Evolutionary conservation across 2,113 vertebrate genomes (phyloP).

Genomic region (Xenopus laevis): DNA sequence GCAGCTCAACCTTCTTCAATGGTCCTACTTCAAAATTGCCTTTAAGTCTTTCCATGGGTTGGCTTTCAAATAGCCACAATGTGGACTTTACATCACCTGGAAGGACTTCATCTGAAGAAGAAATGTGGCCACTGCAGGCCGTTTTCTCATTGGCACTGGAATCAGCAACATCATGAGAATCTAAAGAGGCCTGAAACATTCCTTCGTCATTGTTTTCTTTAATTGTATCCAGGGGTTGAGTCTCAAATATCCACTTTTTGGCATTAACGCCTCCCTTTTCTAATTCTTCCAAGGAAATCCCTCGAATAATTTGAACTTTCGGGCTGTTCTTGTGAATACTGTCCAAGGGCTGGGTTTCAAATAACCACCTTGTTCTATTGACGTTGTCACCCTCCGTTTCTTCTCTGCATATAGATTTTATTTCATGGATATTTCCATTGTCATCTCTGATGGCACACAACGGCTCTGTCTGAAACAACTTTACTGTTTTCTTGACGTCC

Average conservation of each 20-base stretch:
- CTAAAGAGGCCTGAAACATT: constrained; percentile 70
- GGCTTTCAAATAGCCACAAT: constrained; percentile 90
- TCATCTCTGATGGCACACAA: constrained; percentile 85
- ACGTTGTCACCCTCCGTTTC: constrained; percentile 79
- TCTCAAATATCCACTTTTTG: constrained; percentile 93
- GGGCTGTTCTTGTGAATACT: constrained; percentile 76
- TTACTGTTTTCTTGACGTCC: constrained; percentile 81
- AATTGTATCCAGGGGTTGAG: constrained; percentile 83
- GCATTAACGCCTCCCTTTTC: constrained; percentile 75
- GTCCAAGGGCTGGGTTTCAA: constrained; percentile 88
- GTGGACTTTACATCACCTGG: constrained; percentile 85
- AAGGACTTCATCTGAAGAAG: constrained; percentile 70
- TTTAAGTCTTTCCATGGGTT: constrained; percentile 76
- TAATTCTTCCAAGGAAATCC: constrained; percentile 88
- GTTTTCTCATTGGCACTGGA: constrained; percentile 50
- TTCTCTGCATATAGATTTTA: constrained; percentile 86
- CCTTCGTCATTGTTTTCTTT: constrained; percentile 73
- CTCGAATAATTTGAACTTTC: constrained; percentile 84
- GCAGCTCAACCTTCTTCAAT: constrained; percentile 75
- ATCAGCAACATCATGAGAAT: constrained; percentile 68
- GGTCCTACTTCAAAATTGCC: constrained; percentile 78
- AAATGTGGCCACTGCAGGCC: constrained; percentile 8
- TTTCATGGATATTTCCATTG: constrained; percentile 80
- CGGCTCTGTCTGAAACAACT: constrained; percentile 86
- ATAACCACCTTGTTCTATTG: constrained; percentile 84